phyloP scores from a whole-genome alignment of 2,113 vertebrate species.

The Bathybates hornii region DNA sequence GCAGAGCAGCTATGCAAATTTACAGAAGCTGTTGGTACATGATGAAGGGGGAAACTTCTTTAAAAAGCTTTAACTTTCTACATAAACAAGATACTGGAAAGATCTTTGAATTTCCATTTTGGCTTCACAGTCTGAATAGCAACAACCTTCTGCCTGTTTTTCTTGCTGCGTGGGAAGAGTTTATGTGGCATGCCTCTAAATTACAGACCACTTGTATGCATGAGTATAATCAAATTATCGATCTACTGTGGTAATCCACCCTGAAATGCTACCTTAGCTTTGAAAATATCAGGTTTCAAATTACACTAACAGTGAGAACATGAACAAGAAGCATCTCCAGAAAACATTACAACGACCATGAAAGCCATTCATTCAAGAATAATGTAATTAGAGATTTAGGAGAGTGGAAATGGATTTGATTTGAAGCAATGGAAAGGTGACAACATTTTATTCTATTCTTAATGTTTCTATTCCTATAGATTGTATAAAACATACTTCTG shows the following conservation, averaged over 20 bases:
- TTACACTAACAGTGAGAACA: background rate
- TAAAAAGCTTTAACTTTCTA: background rate
- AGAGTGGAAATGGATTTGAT: background rate
- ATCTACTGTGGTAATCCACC: background rate
- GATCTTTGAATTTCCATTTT: background rate
- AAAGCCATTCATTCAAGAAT: background rate
- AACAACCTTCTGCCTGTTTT: background rate
- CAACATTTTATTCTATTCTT: background rate
- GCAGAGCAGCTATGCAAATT: background rate
- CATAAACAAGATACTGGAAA: background rate
- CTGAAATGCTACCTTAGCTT: background rate
- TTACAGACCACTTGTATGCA: background rate
- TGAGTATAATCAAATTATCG: background rate
- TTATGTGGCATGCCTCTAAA: background rate
- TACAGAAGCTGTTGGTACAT: background rate
- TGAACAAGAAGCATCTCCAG: background rate
- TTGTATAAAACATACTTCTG: background rate
- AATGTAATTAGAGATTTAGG: background rate
- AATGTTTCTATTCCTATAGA: background rate
- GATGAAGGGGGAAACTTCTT: background rate
- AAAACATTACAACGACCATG: background rate
- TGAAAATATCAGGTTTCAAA: background rate
- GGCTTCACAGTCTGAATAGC: background rate
- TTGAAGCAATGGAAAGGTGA: background rate
- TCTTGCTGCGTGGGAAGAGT: background rate